A percentile compares a stretch with the other conserved stretches of the same genome.
Conservation (phyloP, 2,888 invertebrate genomes). For the Dorcus parallelipipedus region DNA sequence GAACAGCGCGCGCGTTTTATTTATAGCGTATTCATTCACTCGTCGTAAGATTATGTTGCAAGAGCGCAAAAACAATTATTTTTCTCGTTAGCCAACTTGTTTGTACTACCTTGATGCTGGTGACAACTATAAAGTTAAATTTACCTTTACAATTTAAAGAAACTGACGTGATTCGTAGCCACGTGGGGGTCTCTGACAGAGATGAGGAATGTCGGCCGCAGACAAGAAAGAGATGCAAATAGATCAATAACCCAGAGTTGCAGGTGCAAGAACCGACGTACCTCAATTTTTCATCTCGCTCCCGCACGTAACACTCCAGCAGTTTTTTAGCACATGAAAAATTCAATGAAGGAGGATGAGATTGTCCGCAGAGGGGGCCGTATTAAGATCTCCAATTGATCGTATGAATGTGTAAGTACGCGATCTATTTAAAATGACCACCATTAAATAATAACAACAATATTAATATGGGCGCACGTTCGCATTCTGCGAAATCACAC, state of each 20-base stretch:
- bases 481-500: background rate
- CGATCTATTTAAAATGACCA: background rate
- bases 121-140: too few relatives aligned
- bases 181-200: slow-evolving; percentile 30
- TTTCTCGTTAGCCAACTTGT: too few relatives aligned
- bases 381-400: background rate
- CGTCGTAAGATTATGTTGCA: too few relatives aligned
- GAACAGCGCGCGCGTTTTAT: too few relatives aligned
- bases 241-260: slow-evolving; percentile 37
- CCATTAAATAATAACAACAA: background rate
- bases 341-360: background rate
- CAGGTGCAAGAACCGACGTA: background rate
- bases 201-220: slow-evolving; percentile 14
- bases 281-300: background rate
- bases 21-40: too few relatives aligned
- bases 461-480: background rate
- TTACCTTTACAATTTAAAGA: too few relatives aligned
- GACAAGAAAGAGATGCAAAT: slow-evolving; percentile 27
- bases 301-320: background rate
- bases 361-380: background rate
- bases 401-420: background rate
- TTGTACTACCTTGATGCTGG: too few relatives aligned
- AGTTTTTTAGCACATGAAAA: background rate
- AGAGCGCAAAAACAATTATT: too few relatives aligned
- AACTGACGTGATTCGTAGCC: slow-evolving; percentile 9